A percentile compares a stretch with the other conserved stretches of the same genome.
Conservation (phyloP, 2,797 vertebrate genomes). For the Antrozous pallidus region DNA sequence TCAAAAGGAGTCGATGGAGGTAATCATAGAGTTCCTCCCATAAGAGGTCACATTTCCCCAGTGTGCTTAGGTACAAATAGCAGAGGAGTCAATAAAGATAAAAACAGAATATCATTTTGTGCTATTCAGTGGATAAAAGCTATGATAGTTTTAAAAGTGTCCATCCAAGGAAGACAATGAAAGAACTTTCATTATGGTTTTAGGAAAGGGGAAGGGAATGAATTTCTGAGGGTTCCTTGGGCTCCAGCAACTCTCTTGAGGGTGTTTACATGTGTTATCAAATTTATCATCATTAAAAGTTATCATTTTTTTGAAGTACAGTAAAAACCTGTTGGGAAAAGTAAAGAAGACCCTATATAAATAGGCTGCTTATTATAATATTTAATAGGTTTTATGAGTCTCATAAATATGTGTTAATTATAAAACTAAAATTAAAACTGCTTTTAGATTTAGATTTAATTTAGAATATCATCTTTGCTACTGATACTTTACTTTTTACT, state of each 20-base stretch:
- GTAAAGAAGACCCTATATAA: neutral
- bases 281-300: neutral
- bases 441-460: neutral
- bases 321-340: neutral
- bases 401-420: neutral
- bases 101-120: neutral
- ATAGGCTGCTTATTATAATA: neutral
- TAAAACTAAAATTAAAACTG: neutral
- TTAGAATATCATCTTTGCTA: neutral
- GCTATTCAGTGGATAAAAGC: neutral
- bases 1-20: neutral
- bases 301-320: neutral
- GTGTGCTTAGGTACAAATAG: neutral
- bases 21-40: neutral
- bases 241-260: rapidly evolving
- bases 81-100: neutral
- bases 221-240: neutral
- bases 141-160: neutral
- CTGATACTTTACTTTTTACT: neutral
- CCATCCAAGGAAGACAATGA: neutral
- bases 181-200: neutral
- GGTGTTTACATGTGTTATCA: neutral
- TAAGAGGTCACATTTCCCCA: neutral
- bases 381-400: neutral
- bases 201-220: neutral